Evolutionary conservation across 2,113 vertebrate species (phyloP).

Genomic region (Nibea albiflora): DNA sequence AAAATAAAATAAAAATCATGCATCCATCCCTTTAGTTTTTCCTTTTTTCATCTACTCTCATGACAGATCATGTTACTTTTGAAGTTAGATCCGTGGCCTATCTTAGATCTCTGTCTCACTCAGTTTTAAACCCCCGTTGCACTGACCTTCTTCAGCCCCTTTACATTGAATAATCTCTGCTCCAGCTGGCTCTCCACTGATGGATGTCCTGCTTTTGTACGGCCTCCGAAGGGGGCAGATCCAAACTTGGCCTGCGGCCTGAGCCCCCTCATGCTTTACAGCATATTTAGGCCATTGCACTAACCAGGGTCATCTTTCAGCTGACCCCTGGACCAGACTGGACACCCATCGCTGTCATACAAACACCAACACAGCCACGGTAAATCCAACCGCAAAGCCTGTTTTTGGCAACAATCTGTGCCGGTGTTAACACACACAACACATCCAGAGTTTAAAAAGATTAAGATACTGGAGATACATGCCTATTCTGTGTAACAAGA

Average conservation of each 20-base stretch:
- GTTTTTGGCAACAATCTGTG: constrained; percentile 17
- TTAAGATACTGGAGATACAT: constrained; percentile 32
- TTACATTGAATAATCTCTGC: constrained; percentile 53
- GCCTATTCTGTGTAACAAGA: constrained; percentile 28
- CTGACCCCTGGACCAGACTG: constrained; percentile 14
- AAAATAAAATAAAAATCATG: constrained; percentile 22
- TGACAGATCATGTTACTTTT: constrained; percentile 31
- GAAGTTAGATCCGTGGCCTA: constrained; percentile 16
- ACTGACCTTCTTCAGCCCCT: constrained; percentile 26
- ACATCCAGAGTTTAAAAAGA: not conserved
- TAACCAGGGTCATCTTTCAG: constrained; percentile 69
- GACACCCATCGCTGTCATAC: constrained; percentile 25
- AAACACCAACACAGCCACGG: constrained; percentile 45
- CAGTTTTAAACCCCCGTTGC: not conserved
- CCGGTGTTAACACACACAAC: constrained; percentile 18
- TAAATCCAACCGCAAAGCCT: constrained; percentile 49
- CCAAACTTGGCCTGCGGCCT: constrained; percentile 24
- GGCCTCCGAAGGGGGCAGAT: not conserved
- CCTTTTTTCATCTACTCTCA: constrained; percentile 7
- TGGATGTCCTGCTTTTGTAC: constrained; percentile 50
- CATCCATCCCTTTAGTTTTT: constrained; percentile 13
- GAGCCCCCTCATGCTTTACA: constrained; percentile 39
- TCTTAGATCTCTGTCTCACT: not conserved
- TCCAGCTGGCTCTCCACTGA: constrained; percentile 66
- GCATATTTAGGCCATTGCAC: constrained; percentile 59